Percentiles rank a stretch among this genome's conserved stretches.
Evolutionary conservation across 2,888 invertebrate genomes (phyloP).

Genomic region (Lepidochitona cinerea): DNA sequence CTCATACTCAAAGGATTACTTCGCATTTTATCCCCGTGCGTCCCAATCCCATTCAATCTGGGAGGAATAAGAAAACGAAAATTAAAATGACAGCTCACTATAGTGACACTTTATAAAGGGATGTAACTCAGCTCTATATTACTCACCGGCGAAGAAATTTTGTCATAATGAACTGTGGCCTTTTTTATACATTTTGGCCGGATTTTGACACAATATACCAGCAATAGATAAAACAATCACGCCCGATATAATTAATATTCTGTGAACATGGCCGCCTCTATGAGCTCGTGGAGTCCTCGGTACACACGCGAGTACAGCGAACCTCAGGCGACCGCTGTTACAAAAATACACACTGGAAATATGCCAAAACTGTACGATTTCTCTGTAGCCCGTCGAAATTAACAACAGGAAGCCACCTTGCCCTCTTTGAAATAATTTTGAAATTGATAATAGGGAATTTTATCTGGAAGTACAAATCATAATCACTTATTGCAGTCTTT

Average conservation of each 20-base stretch:
- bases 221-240: neutral
- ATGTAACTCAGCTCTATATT: neutral
- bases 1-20: neutral
- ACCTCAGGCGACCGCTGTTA: neutral
- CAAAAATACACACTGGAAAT: neutral
- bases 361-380: no score
- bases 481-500: no score
- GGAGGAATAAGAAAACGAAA: neutral
- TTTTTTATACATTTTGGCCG: neutral
- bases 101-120: neutral
- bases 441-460: no score
- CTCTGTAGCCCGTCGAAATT: no score
- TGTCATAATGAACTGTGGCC: neutral
- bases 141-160: neutral
- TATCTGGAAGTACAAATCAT: no score
- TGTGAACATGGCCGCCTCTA: slow-evolving; percentile 10
- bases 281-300: neutral
- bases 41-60: neutral
- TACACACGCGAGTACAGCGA: neutral
- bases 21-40: neutral
- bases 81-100: slow-evolving; percentile 12
- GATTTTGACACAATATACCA: neutral
- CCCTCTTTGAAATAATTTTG: no score
- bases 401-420: no score
- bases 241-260: slow-evolving; percentile 2